Percentiles rank a stretch among this genome's conserved stretches.
phyloP scores from a whole-genome alignment of 2,113 vertebrate genomes.

The Otolemur garnettii region DNA sequence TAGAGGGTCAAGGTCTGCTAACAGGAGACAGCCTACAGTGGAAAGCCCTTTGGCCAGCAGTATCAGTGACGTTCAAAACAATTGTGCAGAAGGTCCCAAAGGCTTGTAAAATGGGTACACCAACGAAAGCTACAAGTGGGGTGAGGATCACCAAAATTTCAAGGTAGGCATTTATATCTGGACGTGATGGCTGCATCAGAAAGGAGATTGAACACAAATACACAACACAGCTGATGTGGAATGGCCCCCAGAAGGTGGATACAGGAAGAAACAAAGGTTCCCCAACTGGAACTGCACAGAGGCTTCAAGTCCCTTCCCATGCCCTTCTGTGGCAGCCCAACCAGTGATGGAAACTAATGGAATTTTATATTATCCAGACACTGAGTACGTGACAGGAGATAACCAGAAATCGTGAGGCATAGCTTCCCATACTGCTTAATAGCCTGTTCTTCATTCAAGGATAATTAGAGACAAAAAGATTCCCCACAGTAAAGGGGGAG shows the following conservation, averaged over 20 bases:
- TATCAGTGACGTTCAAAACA: background rate
- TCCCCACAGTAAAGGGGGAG: background rate
- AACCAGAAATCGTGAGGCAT: background rate
- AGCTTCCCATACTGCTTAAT: background rate
- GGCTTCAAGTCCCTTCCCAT: background rate
- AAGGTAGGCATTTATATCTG: background rate
- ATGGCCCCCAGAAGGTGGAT: background rate
- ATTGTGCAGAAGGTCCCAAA: background rate
- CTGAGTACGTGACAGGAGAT: background rate
- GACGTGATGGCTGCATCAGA: background rate
- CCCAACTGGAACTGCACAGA: background rate
- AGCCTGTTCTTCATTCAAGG: background rate
- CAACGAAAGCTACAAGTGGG: background rate
- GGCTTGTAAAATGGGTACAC: background rate
- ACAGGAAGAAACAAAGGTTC: background rate
- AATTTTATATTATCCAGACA: background rate
- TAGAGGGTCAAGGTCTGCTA: background rate
- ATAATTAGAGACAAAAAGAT: background rate
- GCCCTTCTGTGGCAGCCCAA: background rate
- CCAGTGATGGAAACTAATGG: background rate
- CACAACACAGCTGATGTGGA: background rate
- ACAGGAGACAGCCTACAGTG: background rate
- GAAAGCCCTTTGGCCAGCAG: background rate
- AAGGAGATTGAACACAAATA: background rate
- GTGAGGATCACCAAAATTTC: background rate